Base-by-base conservation (phyloP, 2,797 vertebrate genomes). In the Peromyscus melanophrys region DNA sequence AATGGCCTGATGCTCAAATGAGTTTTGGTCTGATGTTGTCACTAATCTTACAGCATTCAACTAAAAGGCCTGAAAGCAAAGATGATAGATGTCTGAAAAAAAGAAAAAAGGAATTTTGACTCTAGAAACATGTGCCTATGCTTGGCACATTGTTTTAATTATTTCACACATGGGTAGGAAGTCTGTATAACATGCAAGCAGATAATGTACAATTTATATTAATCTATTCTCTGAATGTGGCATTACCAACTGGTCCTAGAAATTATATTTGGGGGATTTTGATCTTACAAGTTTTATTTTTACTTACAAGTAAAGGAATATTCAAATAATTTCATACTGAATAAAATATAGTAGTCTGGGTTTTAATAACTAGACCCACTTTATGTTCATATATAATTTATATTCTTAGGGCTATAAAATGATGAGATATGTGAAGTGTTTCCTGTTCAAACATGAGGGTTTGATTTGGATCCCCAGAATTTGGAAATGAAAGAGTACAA, bases 401-500 rank as follows among this genome's bases (percentile, higher is more conserved):
- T 40, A 57, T n/a, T 2, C 23, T 11, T 23, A n/a, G 1, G 5
- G 12, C 10, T 19, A 11, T 52, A 34, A 34, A 52, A 16, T 67
- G 12, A 34, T 19, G 31, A 49, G 3, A 78, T 52, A 4, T 77
- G 2, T 8, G 29, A 31, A 46, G 13, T 46, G 6, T 31, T 46
- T 49, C 16, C 75, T 31, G 13, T 77, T 7, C 6, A 46, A 16
- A 27, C 27, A 77, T 3, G 4, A 77, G 29, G 31, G 49, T 19
- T 8, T 31, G 8, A 77, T 49, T 77, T 49, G 43, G 14, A 49
- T 49, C 2, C 1, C 19, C 31, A 29, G 43, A 52, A 34, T 8
- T 4, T 34, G 23, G 77, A 96, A 96, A 95, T n/a, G 40, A 90
- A 55, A 84, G 9, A 31, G 71, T 84, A 27, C 19, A 52, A 55